These are phyloP conservation scores for Bombus confusus DNA, from an alignment of 1,140 invertebrate species.

Conservation along the genomic window DNA sequence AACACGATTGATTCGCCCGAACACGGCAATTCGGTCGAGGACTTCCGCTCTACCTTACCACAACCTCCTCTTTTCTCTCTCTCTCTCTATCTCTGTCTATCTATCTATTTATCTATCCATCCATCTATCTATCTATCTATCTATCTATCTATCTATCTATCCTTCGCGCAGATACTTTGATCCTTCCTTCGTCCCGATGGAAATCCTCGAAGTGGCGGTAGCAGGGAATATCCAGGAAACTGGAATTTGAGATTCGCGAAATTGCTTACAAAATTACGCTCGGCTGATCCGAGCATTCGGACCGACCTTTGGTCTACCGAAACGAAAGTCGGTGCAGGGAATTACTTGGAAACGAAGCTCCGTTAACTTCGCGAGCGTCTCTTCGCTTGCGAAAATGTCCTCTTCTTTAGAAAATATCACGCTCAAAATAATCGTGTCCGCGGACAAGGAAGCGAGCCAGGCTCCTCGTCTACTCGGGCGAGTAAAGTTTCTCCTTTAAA, in stretches of 20 bases:
- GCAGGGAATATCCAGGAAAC: neutral
- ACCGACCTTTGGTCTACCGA: neutral
- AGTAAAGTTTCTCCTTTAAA: too few species aligned
- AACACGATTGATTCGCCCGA: constrained; percentile 66
- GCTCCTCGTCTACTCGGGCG: too few species aligned
- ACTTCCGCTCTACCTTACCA: constrained; percentile 31
- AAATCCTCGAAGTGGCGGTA: neutral
- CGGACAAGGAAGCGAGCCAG: too few species aligned
- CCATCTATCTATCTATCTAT: neutral
- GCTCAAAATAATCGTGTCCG: too few species aligned
- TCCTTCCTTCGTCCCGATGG: neutral
- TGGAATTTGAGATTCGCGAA: constrained; percentile 8
- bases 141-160: neutral
- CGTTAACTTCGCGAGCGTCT: too few species aligned
- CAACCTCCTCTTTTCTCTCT: neutral
- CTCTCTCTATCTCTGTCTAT: neutral
- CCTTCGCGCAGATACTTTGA: too few species aligned
- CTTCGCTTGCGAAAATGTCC: too few species aligned
- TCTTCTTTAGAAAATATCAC: too few species aligned
- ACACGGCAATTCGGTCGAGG: constrained; percentile 49
- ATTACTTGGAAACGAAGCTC: constrained; percentile 3
- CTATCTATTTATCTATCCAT: too few species aligned
- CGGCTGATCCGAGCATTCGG: neutral
- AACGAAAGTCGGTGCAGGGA: neutral
- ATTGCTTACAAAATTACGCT: constrained; percentile 31